Evolutionary conservation across 2,888 invertebrate species (phyloP).

Genomic region (Drosophila limbata): DNA sequence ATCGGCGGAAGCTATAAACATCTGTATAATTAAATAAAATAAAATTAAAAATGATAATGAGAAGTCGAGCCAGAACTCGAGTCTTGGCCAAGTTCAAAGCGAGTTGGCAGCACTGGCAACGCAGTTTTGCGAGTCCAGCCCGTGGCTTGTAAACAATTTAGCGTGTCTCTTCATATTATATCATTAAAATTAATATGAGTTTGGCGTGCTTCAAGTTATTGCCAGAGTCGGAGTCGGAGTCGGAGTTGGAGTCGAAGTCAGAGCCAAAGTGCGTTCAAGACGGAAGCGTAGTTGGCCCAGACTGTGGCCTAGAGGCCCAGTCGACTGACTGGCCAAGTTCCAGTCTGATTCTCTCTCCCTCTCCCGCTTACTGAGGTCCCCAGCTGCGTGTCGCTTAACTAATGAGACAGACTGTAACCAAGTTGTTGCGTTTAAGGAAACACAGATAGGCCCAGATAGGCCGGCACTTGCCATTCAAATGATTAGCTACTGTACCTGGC

Average conservation of each 20-base stretch:
- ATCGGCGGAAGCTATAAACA: conserved; percentile 80
- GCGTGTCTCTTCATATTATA: conserved; percentile 78
- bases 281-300: conserved; percentile 28
- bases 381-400: conserved; percentile 56
- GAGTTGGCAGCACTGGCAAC: conserved; percentile 41
- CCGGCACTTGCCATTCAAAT: conserved; percentile 27
- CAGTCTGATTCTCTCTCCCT: conserved; percentile 4
- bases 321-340: conserved; percentile 25
- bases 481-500: conserved; percentile 30
- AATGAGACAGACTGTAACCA: conserved; percentile 53
- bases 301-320: conserved; percentile 31
- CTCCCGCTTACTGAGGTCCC: background rate
- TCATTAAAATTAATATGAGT: conserved; percentile 80
- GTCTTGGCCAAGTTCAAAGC: conserved; percentile 10
- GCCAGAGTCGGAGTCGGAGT: conserved; percentile 20
- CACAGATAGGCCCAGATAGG: conserved; percentile 28
- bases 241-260: background rate
- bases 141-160: conserved; percentile 79
- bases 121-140: conserved; percentile 53
- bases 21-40: conserved; percentile 81
- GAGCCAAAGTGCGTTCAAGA: conserved; percentile 44
- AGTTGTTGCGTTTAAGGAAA: conserved; percentile 34
- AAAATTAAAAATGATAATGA: conserved; percentile 81
- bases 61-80: conserved; percentile 19
- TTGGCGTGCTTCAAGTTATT: conserved; percentile 74